A percentile compares a stretch with the other conserved stretches of the same genome.
phyloP scores from a whole-genome alignment of 1,140 invertebrate genomes.

The Sogatella furcifera region DNA sequence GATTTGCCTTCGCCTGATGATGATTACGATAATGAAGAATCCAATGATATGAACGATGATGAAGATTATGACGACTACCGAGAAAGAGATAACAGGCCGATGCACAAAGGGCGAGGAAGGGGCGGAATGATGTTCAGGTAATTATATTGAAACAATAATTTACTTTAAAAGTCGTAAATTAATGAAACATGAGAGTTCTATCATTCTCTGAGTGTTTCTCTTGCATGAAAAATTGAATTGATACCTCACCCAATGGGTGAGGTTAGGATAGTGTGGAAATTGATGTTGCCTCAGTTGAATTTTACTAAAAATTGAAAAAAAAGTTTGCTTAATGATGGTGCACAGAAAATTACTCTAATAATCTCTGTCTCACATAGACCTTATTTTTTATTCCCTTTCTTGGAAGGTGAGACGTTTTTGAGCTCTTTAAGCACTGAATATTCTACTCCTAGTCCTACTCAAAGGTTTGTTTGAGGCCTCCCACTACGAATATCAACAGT shows the following conservation, averaged over 20 bases:
- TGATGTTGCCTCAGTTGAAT: neutral
- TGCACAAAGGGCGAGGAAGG: constrained; percentile 11
- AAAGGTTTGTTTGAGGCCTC: neutral
- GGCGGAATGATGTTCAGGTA: constrained; percentile 9
- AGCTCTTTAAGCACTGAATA: too few relatives aligned
- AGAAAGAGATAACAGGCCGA: constrained; percentile 27
- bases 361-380: too few relatives aligned
- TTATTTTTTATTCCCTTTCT: too few relatives aligned
- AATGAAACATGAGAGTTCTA: neutral
- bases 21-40: constrained; percentile 13
- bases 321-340: neutral
- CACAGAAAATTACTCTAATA: neutral
- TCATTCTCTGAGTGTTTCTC: too few relatives aligned
- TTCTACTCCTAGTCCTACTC: neutral
- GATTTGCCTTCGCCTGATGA: constrained; percentile 7
- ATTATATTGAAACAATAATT: neutral
- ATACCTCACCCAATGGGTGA: too few relatives aligned
- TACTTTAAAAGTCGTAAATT: neutral
- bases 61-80: constrained; percentile 13
- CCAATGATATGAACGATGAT: constrained; percentile 13
- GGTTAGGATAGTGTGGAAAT: neutral
- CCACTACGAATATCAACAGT: neutral
- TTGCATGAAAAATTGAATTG: too few relatives aligned
- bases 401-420: too few relatives aligned
- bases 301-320: too few relatives aligned